Evolutionary conservation across 64 coral and sea anemone species (phyloP), one percentile per base, ranked within the genome.

Genomic region (Trachythela sp.): DNA sequence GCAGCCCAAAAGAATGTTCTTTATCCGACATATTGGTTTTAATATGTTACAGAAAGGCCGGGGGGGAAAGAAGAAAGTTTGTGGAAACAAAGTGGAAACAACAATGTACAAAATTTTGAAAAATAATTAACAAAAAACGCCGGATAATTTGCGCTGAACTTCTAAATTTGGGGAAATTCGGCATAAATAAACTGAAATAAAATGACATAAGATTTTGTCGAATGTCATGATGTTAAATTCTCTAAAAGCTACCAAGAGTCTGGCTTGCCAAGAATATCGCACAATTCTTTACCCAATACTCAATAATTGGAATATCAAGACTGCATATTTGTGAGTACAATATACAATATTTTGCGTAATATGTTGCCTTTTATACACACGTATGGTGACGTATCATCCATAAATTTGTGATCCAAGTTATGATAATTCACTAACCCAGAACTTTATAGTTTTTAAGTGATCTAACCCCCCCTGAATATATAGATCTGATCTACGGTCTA

Each of bases 1-100:
- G 75, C 32, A 80, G 32, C 13, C 75, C 75, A 80, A 80, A 80
- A 35, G 75, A 80, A 15, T n/a, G 75, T 30, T 80, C 56, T 64
- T 20, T n/a, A 26, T 27, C 56, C 7, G 56, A 20, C 56, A 64
- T 64, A 20, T 64, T 64, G 2, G 0, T 26, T 64, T n/a, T 18
- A 11, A 45, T 6, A 45, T 45, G 11, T 64, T 1, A 20, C 56
- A 1, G 0, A 64, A 6, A 26, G 56, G 20, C 20, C 20, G 24
- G 56, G 56, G 56, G 56, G 26, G 56, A 8, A 1, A 52, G 22
- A 52, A 15, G 1, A 52, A 15, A 1, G 49, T 52, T 52, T n/a
- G n/a, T n/a, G n/a, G n/a, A n/a, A n/a, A n/a, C n/a, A n/a, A n/a
- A n/a, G n/a, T n/a, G n/a, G n/a, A n/a, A n/a, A n/a, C n/a, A n/a